Conservation (phyloP, 2,113 vertebrate genomes). For the Steatornis caripensis region DNA sequence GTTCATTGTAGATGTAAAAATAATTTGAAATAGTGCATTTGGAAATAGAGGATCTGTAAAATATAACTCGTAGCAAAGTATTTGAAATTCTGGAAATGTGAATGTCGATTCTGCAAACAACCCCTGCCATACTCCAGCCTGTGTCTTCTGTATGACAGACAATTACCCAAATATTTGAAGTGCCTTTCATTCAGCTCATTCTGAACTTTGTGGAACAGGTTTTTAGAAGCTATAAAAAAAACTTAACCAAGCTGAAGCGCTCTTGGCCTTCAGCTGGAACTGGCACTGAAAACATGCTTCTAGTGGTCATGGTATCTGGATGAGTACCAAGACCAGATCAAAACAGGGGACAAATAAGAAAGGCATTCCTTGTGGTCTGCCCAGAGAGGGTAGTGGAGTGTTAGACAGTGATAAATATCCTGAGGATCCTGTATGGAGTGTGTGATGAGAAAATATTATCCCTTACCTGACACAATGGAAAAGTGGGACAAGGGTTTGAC, state of each 20-base stretch:
- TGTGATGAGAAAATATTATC: neutral
- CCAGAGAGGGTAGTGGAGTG: neutral
- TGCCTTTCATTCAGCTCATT: conserved; percentile 1
- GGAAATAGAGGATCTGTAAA: neutral
- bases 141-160: neutral
- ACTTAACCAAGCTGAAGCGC: neutral
- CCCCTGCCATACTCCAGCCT: neutral
- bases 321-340: neutral
- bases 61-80: neutral
- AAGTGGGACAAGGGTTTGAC: neutral
- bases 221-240: neutral
- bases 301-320: neutral
- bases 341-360: neutral
- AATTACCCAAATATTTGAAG: neutral
- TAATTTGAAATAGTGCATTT: neutral
- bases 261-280: neutral
- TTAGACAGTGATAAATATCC: neutral
- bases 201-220: neutral
- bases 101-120: neutral
- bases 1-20: neutral
- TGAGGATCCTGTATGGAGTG: neutral
- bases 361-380: neutral
- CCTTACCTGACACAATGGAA: neutral
- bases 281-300: neutral
- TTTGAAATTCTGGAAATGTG: neutral